Evolutionary conservation across 1,140 invertebrate genomes (phyloP), one percentile per base, ranked within the genome.

Genomic region (Orius insidiosus): DNA sequence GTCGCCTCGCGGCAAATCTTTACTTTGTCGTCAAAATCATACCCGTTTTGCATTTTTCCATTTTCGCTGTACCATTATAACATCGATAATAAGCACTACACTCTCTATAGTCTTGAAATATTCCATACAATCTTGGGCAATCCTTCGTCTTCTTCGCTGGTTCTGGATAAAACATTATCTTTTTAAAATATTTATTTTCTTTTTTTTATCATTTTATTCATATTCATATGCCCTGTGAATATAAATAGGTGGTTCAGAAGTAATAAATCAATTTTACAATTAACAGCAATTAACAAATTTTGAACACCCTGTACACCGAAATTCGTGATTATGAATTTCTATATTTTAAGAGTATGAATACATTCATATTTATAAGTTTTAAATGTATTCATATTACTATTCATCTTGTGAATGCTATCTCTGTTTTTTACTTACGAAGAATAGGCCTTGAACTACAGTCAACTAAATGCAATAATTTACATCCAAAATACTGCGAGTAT

Each of bases 1-100:
- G 45, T 49, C 7, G 47, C 49, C 2, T 46, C 18, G 14, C 54
- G 45, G 31, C 55, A 57, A 7, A 36, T 8, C 44, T 52, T 52
- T 8, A 15, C 42, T 13, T 37, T 19, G 9, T 54, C 54, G 35
- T 57, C 54, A 33, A 54, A 36, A 53, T 48, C 4, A 53, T 39
- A 9, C 43, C 40, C 19, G 31, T n/a, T 3, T 41, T 8, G 47
- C 55, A 57, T 18, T 40, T 35, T 13, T 54, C 54, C 16, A 40
- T 32, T 24, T 47, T 18, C 1, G 51, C 52, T 9, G 51, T 50
- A 9, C 53, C 54, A 32, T 57, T 55, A 3, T 45, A 42, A 35
- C 55, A 57, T 36, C 53, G 54, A 47, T 50, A 52, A 43, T 50
- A 57, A 30, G 38, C 40, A n/a, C 53, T 53, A 43, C 55, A 57